Percentiles rank a stretch among this genome's conserved stretches.
These are phyloP conservation scores for Mustela nigripes DNA, from an alignment of 2,113 vertebrate species.

Conservation along the genomic window DNA sequence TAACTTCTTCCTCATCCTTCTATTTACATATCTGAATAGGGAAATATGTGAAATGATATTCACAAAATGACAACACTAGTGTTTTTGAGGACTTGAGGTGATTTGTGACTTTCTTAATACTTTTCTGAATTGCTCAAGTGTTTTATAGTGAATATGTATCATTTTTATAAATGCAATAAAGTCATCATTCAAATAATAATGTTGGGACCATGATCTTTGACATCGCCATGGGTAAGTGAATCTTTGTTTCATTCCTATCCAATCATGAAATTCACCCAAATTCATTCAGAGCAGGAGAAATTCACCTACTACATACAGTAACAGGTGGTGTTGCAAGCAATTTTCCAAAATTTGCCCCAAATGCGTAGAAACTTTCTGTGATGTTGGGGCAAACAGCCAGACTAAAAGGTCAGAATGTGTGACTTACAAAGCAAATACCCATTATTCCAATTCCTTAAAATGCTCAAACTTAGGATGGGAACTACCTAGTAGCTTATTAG, in stretches of 20 bases:
- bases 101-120: slow-evolving; percentile 26
- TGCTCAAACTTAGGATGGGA: neutral
- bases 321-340: neutral
- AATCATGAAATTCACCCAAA: neutral
- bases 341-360: neutral
- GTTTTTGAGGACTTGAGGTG: neutral
- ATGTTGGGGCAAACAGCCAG: neutral
- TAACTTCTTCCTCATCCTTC: neutral
- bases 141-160: slow-evolving; percentile 31
- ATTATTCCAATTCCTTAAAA: neutral
- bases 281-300: neutral
- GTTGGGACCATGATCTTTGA: neutral
- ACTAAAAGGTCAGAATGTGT: neutral
- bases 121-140: neutral
- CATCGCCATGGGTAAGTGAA: neutral
- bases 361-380: neutral
- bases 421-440: neutral
- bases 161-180: slow-evolving; percentile 49
- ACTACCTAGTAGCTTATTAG: neutral
- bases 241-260: neutral
- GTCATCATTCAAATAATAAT: neutral
- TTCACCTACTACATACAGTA: neutral
- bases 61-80: neutral
- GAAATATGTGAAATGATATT: neutral
- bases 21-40: neutral